phyloP scores from a whole-genome alignment of 2,888 invertebrate genomes.

The Tiphia femorata region DNA sequence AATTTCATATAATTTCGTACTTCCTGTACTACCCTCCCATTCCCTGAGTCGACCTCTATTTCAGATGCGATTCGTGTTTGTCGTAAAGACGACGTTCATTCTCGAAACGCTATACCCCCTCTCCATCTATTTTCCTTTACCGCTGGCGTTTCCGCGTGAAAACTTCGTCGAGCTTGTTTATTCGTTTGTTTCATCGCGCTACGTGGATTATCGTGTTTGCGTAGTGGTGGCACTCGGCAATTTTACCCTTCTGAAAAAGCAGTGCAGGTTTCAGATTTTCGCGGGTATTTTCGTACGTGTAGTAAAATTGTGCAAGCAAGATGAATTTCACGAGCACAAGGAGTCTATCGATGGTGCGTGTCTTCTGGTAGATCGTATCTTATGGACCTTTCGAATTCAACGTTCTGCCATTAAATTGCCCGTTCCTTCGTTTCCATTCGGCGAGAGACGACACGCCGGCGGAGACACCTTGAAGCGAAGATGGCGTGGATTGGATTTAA shows the following conservation, averaged over 20 bases:
- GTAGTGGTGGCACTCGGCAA: too few relatives aligned
- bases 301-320: too few relatives aligned
- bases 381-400: slow-evolving; percentile 13
- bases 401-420: slow-evolving; percentile 26
- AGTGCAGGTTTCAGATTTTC: too few relatives aligned
- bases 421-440: slow-evolving; percentile 9
- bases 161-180: too few relatives aligned
- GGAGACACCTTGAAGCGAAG: slow-evolving; percentile 13
- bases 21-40: too few relatives aligned
- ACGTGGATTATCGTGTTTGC: too few relatives aligned
- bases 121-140: background rate
- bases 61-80: slow-evolving; percentile 30
- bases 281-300: too few relatives aligned
- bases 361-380: background rate
- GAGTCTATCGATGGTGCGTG: too few relatives aligned
- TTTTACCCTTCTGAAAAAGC: too few relatives aligned
- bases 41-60: slow-evolving; percentile 41
- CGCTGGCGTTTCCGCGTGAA: too few relatives aligned
- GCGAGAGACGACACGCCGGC: slow-evolving; percentile 9
- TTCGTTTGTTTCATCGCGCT: too few relatives aligned
- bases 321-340: too few relatives aligned
- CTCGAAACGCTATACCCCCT: background rate
- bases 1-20: slow-evolving; percentile 58
- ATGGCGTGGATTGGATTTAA: slow-evolving; percentile 28
- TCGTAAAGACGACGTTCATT: slow-evolving; percentile 17